These are phyloP conservation scores for Ichneumoninae sp. DNA, from an alignment of 2,888 invertebrate genomes.

Conservation along the genomic window DNA sequence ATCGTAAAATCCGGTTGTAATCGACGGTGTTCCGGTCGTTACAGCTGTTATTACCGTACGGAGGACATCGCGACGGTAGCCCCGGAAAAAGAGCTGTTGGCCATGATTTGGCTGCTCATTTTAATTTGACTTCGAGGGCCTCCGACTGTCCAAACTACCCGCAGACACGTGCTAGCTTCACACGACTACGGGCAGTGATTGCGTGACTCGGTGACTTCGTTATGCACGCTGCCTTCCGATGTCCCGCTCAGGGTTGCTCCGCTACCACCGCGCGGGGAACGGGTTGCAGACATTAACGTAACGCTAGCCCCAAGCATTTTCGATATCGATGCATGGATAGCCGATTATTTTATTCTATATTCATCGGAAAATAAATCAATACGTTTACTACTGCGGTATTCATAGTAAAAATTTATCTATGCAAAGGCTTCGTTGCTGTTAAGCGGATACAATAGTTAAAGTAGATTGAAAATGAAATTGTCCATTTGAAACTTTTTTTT, in stretches of 20 bases:
- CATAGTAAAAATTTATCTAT: too few species aligned
- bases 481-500: too few species aligned
- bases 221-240: slow-evolving; percentile 67
- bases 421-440: too few species aligned
- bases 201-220: slow-evolving; percentile 77
- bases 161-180: slow-evolving; percentile 79
- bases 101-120: slow-evolving; percentile 73
- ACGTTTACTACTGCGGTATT: too few species aligned
- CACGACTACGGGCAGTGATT: slow-evolving; percentile 80
- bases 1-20: slow-evolving; percentile 56
- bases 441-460: too few species aligned
- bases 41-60: slow-evolving; percentile 44
- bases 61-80: slow-evolving; percentile 32
- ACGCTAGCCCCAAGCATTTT: not conserved
- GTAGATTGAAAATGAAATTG: too few species aligned
- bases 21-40: slow-evolving; percentile 57
- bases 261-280: not conserved
- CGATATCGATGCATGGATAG: not conserved
- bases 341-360: not conserved
- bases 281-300: slow-evolving; percentile 16
- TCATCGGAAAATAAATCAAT: not conserved
- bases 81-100: slow-evolving; percentile 19
- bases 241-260: slow-evolving; percentile 38
- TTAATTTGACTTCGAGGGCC: slow-evolving; percentile 75
- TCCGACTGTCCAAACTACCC: slow-evolving; percentile 70